phyloP scores from a whole-genome alignment of 2,888 invertebrate species.

The Empis stercorea region DNA sequence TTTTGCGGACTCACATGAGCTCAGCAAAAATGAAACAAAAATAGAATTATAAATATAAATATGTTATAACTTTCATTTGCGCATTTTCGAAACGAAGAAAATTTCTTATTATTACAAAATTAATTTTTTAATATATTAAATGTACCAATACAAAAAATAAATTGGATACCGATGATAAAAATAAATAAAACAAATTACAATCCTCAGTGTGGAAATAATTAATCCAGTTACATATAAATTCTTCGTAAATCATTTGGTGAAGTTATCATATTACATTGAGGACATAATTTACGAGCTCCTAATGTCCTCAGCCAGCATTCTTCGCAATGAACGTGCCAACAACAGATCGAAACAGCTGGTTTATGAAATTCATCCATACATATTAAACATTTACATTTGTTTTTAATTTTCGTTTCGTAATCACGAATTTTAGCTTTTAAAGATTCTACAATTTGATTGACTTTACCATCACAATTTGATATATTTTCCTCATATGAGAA shows the following conservation, averaged over 20 bases:
- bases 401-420: constrained; percentile 49
- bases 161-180: too few species aligned
- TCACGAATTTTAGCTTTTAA: constrained; percentile 64
- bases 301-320: constrained; percentile 59
- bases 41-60: too few species aligned
- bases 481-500: constrained; percentile 27
- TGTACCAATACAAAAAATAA: too few species aligned
- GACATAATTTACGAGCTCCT: constrained; percentile 82
- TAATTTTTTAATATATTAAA: too few species aligned
- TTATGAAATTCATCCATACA: constrained; percentile 76
- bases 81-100: too few species aligned
- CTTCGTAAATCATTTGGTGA: constrained; percentile 73
- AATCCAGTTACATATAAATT: constrained; percentile 60
- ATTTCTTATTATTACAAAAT: too few species aligned
- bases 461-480: not conserved
- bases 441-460: constrained; percentile 46
- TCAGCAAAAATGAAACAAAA: too few species aligned
- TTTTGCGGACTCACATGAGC: too few species aligned
- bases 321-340: constrained; percentile 96
- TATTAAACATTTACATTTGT: constrained; percentile 73
- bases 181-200: too few species aligned
- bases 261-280: constrained; percentile 89
- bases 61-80: too few species aligned
- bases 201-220: too few species aligned
- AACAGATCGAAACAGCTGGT: constrained; percentile 84